Conservation (phyloP, 1,140 invertebrate species). For the Psix sp. region DNA sequence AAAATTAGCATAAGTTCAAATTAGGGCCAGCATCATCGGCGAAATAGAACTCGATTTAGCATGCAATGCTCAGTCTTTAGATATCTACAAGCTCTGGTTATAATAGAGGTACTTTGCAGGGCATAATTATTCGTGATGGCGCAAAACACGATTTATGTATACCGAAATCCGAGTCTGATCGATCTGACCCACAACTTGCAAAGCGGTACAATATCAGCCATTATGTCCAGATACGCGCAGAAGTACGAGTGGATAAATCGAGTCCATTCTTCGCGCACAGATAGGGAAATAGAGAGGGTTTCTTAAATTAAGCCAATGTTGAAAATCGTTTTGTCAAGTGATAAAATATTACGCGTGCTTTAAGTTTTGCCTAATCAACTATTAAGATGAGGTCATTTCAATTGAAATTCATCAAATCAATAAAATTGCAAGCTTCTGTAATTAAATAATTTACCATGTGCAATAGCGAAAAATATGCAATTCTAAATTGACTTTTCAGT, state of each 20-base stretch:
- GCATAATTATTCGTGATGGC: conserved; percentile 54
- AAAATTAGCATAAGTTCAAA: conserved; percentile 47
- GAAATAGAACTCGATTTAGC: conserved; percentile 40
- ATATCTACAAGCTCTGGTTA: conserved; percentile 25
- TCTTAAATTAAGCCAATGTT: conserved; percentile 47
- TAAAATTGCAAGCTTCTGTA: no score
- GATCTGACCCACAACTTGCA: conserved; percentile 53
- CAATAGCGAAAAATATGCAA: no score
- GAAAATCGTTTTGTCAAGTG: conserved; percentile 14
- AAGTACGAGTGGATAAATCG: conserved; percentile 56
- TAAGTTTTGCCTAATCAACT: no score
- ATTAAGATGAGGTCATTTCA: no score
- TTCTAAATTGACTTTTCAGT: no score
- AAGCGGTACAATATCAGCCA: conserved; percentile 57
- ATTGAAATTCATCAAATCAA: no score
- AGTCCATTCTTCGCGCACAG: conserved; percentile 43
- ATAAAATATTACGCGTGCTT: no score
- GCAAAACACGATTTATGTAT: conserved; percentile 57
- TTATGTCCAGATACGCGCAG: conserved; percentile 54
- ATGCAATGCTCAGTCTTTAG: conserved; percentile 43
- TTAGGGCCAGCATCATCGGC: conserved; percentile 18
- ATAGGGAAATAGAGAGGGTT: conserved; percentile 18
- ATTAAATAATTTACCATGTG: no score
- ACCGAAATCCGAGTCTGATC: conserved; percentile 51
- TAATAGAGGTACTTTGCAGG: conserved; percentile 50